Conservation (phyloP, 2,888 invertebrate species). For the Gastrophysa polygoni region DNA sequence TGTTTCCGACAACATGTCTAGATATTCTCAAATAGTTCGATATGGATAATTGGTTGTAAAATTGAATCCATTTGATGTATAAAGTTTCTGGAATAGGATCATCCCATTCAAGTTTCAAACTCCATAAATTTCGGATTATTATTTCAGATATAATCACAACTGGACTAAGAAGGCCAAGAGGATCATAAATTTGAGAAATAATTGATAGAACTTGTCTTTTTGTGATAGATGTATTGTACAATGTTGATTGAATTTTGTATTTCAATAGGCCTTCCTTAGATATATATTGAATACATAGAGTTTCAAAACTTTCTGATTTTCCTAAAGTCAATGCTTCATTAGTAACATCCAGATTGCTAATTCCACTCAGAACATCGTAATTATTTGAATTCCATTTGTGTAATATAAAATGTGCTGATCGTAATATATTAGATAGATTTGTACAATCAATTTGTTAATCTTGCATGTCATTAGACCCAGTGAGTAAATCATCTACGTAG, state of each 20-base stretch:
- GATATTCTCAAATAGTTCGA: slow-evolving; percentile 12
- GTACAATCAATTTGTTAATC: background rate
- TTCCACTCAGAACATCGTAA: background rate
- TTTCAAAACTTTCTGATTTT: slow-evolving; percentile 6
- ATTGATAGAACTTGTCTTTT: too few species aligned
- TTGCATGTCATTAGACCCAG: slow-evolving; percentile 8
- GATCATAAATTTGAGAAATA: too few species aligned
- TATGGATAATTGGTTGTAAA: slow-evolving; percentile 1
- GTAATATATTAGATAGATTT: slow-evolving; percentile 10
- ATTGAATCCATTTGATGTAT: background rate
- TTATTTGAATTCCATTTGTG: slow-evolving; percentile 20
- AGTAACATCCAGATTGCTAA: background rate
- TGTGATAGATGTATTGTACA: slow-evolving; percentile 18
- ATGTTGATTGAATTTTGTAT: slow-evolving; percentile 1
- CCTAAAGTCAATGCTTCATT: background rate
- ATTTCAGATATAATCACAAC: slow-evolving; percentile 19
- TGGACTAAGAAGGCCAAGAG: too few species aligned
- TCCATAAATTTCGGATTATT: slow-evolving; percentile 13
- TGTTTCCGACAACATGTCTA: slow-evolving; percentile 4
- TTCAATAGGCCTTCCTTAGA: background rate
- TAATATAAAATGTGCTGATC: slow-evolving; percentile 6
- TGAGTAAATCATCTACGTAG: slow-evolving; percentile 19
- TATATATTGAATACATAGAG: slow-evolving; percentile 7
- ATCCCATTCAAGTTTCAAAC: slow-evolving; percentile 10
- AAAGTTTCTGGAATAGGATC: slow-evolving; percentile 4